Evolutionary conservation across 2,797 vertebrate genomes (phyloP).

Genomic region (Clarias fuscus): DNA sequence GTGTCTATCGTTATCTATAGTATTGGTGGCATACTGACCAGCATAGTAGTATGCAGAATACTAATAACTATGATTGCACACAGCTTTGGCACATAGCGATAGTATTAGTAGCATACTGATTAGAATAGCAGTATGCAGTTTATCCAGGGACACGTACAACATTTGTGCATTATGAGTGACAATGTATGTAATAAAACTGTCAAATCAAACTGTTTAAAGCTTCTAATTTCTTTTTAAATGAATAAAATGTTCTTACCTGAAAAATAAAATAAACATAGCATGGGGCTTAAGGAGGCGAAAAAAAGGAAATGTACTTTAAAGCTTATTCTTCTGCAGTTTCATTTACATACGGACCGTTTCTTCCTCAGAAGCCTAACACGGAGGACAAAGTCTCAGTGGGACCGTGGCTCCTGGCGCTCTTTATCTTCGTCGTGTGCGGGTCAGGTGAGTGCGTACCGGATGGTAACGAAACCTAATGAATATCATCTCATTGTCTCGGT

Average conservation of each 20-base stretch:
- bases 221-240: too few species aligned
- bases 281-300: too few species aligned
- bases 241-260: too few species aligned
- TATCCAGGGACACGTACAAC: too few species aligned
- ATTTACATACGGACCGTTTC: not conserved
- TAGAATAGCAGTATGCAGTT: not conserved
- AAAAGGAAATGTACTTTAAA: too few species aligned
- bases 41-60: not conserved
- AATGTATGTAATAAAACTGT: too few species aligned
- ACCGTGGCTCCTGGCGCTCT: conserved; percentile 91
- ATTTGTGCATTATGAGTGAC: too few species aligned
- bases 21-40: not conserved
- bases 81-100: not conserved
- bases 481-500: not conserved
- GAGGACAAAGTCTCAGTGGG: conserved; percentile 95
- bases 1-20: rapidly evolving
- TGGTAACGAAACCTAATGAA: not conserved
- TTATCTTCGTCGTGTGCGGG: conserved; percentile 95
- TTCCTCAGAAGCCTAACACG: conserved; percentile 63
- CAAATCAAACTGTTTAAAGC: too few species aligned
- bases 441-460: conserved; percentile 76
- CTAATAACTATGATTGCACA: not conserved
- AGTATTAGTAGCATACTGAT: not conserved
- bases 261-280: too few species aligned
- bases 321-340: not conserved